Percentiles rank a stretch among this genome's conserved stretches.
These are phyloP conservation scores for Druon quercuslanigerum DNA, from an alignment of 1,140 invertebrate genomes.

Conservation along the genomic window DNA sequence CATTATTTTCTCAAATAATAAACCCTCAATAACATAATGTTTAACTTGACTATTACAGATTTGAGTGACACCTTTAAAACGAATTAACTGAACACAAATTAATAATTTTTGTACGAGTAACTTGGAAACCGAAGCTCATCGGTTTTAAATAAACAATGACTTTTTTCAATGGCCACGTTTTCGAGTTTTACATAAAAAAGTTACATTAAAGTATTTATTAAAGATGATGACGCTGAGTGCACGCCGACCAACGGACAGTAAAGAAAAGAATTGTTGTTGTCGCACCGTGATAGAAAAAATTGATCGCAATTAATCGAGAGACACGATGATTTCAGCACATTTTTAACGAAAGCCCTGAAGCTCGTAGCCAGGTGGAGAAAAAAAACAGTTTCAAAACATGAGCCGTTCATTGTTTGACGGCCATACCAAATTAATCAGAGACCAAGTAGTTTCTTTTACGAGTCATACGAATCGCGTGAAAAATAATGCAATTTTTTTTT, in stretches of 20 bases:
- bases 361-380: conserved; percentile 51
- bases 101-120: too few relatives aligned
- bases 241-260: conserved; percentile 48
- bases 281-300: conserved; percentile 29
- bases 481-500: conserved; percentile 55
- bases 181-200: conserved; percentile 69
- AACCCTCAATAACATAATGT: too few relatives aligned
- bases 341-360: conserved; percentile 56
- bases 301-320: conserved; percentile 3
- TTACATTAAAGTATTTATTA: conserved; percentile 71
- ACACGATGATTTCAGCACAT: conserved; percentile 49
- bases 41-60: too few relatives aligned
- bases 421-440: conserved; percentile 33
- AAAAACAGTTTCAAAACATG: conserved; percentile 40
- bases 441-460: conserved; percentile 34
- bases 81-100: too few relatives aligned
- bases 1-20: too few relatives aligned
- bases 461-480: conserved; percentile 36
- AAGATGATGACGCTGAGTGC: conserved; percentile 63
- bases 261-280: conserved; percentile 27
- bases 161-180: conserved; percentile 38
- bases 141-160: conserved; percentile 17
- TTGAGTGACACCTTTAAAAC: too few relatives aligned
- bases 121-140: background rate
- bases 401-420: conserved; percentile 32